Base-by-base conservation (phyloP, 2,888 invertebrate species). In the Ametastegia equiseti region DNA sequence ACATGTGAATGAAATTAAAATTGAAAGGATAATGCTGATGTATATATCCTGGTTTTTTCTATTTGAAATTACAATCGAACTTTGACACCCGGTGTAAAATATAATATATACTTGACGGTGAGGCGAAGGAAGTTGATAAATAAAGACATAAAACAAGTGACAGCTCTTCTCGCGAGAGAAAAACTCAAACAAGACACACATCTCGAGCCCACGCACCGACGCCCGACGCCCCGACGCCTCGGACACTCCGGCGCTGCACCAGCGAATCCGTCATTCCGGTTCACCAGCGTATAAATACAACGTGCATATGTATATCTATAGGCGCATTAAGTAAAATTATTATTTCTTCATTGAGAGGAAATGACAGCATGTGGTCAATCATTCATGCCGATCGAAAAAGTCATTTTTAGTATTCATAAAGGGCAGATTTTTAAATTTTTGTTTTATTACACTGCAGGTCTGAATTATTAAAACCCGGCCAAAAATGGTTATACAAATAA, bases 71-170 rank as follows among this genome's bases (percentile, higher is more conserved):
- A 23, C n/a, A 47, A 47, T 45, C 71, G 71, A 47, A 71, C 30
- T 71, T n/a, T 36, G 71, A 36, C 75, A 75, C 75, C 75, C 75
- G 78, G 42, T 60, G 27, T 78, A 47, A 78, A 75, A 54, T 5
- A 75, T 75, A 75, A 54, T 5, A 75, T 75, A 75, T 19, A 42
- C 45, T 42, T 19, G 60, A 19, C 60, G 78, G 23, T 42, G 42
- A 11, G 57, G 60, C 78, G 11, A 60, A 84, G 7, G 50, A 45
- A 33, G 81, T 77, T 87, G 87, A 88, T 88, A 89, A 89, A 89
- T 88, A 89, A 88, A 89, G 86, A 86, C 85, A 86, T 88, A 88
- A 89, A 88, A 88, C 85, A 81, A 83, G 85, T 88, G 89, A 89
- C 89, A 89, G 89, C 88, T n/a, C n/a, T 88, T 88, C 85, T 84